These are phyloP conservation scores for Ptychoptera albimana DNA, from an alignment of 2,888 invertebrate genomes.

Conservation along the genomic window DNA sequence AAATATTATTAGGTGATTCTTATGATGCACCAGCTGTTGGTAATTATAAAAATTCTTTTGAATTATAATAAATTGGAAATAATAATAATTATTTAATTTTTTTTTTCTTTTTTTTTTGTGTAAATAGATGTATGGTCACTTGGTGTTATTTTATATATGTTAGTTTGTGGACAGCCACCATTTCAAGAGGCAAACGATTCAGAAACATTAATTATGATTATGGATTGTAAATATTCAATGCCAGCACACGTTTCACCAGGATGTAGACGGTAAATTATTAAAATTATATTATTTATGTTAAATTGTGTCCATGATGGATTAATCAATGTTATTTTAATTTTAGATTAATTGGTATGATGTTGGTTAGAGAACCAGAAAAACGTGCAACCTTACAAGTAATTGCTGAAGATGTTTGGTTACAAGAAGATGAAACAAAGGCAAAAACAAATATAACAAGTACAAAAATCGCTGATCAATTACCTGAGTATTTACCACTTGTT, in stretches of 20 bases:
- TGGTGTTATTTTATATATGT: slow-evolving; percentile 96
- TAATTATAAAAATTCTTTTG: slow-evolving; percentile 28
- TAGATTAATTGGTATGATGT: slow-evolving; percentile 81
- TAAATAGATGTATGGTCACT: slow-evolving; percentile 71
- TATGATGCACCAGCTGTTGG: slow-evolving; percentile 98
- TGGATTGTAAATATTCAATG: slow-evolving; percentile 96
- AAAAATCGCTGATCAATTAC: slow-evolving; percentile 25
- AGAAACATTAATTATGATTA: slow-evolving; percentile 97
- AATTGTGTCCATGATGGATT: too few species aligned
- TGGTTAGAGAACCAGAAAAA: slow-evolving; percentile 84
- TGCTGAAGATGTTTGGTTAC: slow-evolving; percentile 70
- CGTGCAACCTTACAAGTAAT: slow-evolving; percentile 81
- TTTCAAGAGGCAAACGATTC: slow-evolving; percentile 99
- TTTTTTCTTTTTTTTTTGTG: too few species aligned
- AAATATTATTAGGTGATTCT: slow-evolving; percentile 94
- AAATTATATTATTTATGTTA: too few species aligned
- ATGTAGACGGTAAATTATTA: slow-evolving; percentile 39
- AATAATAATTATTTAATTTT: too few species aligned
- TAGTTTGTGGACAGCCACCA: slow-evolving; percentile 93
- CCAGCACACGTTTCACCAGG: slow-evolving; percentile 73
- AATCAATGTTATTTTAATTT: slow-evolving; percentile 5
- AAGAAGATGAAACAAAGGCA: slow-evolving; percentile 32
- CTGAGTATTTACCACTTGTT: slow-evolving; percentile 64
- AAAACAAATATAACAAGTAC: background rate
- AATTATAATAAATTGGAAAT: too few species aligned